These are phyloP conservation scores for Dipodomys ordii DNA, from an alignment of 2,113 vertebrate genomes.

Conservation along the genomic window DNA sequence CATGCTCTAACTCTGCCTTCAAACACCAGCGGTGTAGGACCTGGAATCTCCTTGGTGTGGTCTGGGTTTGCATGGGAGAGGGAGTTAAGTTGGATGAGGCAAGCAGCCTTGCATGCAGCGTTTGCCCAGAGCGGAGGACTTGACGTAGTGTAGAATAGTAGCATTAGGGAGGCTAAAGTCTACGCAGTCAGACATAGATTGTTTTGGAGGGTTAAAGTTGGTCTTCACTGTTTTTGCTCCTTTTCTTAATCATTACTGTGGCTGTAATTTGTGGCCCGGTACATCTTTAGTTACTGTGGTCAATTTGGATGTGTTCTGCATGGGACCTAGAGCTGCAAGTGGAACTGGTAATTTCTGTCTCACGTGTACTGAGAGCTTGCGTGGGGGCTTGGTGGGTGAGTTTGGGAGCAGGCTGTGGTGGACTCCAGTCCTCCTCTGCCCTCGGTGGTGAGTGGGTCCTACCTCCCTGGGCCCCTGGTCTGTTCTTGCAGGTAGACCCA, in stretches of 20 bases:
- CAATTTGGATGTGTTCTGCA: too few relatives aligned
- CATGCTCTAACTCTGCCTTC: background rate
- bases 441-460: too few relatives aligned
- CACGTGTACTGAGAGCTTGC: background rate
- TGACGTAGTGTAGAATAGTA: background rate
- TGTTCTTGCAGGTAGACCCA: background rate
- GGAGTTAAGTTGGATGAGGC: background rate
- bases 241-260: accelerated
- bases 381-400: background rate
- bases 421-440: background rate
- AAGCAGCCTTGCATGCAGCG: background rate
- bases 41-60: background rate
- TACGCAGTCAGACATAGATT: accelerated
- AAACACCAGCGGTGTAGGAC: background rate
- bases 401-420: background rate
- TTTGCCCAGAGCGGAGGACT: accelerated
- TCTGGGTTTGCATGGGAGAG: accelerated
- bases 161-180: accelerated
- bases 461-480: background rate
- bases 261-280: background rate
- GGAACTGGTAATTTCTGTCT: background rate
- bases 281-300: background rate
- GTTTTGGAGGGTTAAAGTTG: background rate
- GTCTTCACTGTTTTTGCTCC: background rate
- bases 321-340: background rate